These are phyloP conservation scores for Acrocera orbiculus DNA, from an alignment of 2,888 invertebrate species.

Conservation along the genomic window DNA sequence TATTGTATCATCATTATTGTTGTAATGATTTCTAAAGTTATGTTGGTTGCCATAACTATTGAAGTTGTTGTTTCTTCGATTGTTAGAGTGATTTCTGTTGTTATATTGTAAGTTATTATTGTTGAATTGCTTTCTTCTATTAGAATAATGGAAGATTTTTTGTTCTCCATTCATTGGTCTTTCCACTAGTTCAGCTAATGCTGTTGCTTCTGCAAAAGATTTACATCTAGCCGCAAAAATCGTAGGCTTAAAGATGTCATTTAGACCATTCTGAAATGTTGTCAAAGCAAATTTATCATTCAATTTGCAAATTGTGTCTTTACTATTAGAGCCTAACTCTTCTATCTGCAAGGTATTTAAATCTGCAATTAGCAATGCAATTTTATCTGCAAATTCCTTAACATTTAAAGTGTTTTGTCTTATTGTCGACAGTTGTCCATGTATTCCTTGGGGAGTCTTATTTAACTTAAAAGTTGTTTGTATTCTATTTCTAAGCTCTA, in stretches of 20 bases:
- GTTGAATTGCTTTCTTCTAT: too few species aligned
- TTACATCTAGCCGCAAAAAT: background rate
- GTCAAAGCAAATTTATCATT: background rate
- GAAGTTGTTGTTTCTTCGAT: background rate
- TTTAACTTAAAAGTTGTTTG: too few species aligned
- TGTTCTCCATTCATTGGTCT: background rate
- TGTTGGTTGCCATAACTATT: background rate
- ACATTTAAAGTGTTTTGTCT: too few species aligned
- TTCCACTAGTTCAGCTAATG: background rate
- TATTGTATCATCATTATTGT: background rate
- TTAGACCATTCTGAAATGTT: background rate
- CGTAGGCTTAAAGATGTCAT: background rate
- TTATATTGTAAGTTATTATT: background rate
- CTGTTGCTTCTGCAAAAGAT: background rate
- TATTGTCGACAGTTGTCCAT: too few species aligned
- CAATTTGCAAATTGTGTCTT: background rate
- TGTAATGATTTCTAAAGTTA: too few species aligned
- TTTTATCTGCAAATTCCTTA: background rate
- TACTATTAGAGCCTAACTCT: background rate
- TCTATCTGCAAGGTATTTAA: background rate
- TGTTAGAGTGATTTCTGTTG: background rate
- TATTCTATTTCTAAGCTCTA: too few species aligned
- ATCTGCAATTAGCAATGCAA: background rate
- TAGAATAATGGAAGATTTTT: background rate
- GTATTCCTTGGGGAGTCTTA: too few species aligned